Percentiles rank a stretch among this genome's conserved stretches.
Conservation (phyloP, 2,797 vertebrate genomes). For the Novumbra hubbsi region DNA sequence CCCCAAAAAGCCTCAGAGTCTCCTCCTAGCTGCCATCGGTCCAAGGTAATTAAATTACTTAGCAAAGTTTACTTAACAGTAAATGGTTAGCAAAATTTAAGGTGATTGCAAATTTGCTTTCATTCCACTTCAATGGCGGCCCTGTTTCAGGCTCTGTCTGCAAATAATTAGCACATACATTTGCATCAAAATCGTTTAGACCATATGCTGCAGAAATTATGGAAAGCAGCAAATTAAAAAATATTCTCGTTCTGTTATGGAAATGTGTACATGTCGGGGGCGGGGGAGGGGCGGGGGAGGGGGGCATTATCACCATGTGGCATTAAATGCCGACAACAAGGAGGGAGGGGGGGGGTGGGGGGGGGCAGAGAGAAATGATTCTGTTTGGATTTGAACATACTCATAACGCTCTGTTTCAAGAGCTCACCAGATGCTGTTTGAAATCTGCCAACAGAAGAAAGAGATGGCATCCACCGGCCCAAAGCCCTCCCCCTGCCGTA, state of each 20-base stretch:
- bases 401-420: conserved; percentile 66
- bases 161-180: conserved; percentile 90
- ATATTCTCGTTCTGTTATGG: conserved; percentile 76
- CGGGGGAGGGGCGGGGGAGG: background rate
- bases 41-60: conserved; percentile 85
- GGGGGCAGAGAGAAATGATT: conserved; percentile 56
- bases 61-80: conserved; percentile 87
- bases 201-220: conserved; percentile 87
- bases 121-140: conserved; percentile 84
- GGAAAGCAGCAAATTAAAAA: conserved; percentile 80
- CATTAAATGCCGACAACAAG: conserved; percentile 64
- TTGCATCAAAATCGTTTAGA: conserved; percentile 90
- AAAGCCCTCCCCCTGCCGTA: conserved; percentile 39
- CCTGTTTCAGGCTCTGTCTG: conserved; percentile 83
- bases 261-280: conserved; percentile 71
- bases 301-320: conserved; percentile 66
- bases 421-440: conserved; percentile 79
- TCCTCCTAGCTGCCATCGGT: conserved; percentile 58
- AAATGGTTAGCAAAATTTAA: conserved; percentile 84
- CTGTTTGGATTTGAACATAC: conserved; percentile 71
- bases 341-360: conserved; percentile 27
- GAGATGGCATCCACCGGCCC: conserved; percentile 54
- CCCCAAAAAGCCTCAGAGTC: conserved; percentile 37
- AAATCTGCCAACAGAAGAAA: conserved; percentile 75
- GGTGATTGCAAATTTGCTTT: conserved; percentile 90